Percentiles rank a stretch among this genome's conserved stretches.
These are phyloP conservation scores for Sternarchorhynchus goeldii DNA, from an alignment of 2,797 vertebrate species.

Conservation along the genomic window DNA sequence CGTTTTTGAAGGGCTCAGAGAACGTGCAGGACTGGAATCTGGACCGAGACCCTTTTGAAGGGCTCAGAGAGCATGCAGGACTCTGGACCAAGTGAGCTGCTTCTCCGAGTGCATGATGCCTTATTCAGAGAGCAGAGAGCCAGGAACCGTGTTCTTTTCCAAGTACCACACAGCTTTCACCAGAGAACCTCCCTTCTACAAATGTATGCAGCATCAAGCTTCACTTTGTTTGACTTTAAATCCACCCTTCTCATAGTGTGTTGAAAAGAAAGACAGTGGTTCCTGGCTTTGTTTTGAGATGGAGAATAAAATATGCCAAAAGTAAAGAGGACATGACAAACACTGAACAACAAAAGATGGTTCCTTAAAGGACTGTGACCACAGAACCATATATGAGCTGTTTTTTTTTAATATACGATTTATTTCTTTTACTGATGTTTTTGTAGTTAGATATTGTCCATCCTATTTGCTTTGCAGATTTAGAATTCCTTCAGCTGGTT, in stretches of 20 bases:
- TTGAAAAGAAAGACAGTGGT: neutral
- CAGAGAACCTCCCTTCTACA: neutral
- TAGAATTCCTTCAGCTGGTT: no score
- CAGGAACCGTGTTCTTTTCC: neutral
- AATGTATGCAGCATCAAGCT: neutral
- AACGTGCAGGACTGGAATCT: no score
- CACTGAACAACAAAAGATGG: no score
- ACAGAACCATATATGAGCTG: no score
- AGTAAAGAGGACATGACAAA: no score
- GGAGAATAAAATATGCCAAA: neutral
- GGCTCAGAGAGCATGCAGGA: neutral
- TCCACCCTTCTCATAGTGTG: neutral
- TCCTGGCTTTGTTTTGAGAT: neutral
- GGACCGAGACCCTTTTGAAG: neutral
- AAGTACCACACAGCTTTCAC: neutral
- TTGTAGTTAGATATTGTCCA: no score
- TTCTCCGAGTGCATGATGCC: neutral
- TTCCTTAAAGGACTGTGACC: no score
- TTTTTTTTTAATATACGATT: no score
- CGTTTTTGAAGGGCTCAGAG: conserved; percentile 1
- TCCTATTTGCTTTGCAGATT: no score
- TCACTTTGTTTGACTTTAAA: neutral
- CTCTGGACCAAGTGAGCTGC: neutral
- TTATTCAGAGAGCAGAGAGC: neutral
- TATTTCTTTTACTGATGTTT: no score